Evolutionary conservation across 2,888 invertebrate genomes (phyloP), one percentile per base, ranked within the genome.

Genomic region (Hemaris fuciformis): DNA sequence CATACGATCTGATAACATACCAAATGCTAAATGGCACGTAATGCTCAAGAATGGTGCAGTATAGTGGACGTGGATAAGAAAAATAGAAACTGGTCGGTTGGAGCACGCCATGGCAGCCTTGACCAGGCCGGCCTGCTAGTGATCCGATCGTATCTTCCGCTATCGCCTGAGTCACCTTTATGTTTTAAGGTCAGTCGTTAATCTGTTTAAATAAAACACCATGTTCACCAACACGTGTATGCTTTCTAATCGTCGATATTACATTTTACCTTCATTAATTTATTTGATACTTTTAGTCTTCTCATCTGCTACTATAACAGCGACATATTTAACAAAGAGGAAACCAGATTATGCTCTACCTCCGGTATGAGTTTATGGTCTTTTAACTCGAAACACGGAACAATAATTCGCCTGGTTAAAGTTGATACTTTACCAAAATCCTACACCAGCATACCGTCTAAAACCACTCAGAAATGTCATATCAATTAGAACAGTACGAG

Each of bases 11-110:
- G 91, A 91, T 91, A 90, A 89, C 81, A 79, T 60, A 76, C 71
- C 69, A 76, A 89, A 85, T 84, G 80, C 82, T 85, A 87, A 85
- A 89, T 89, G 84, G 89, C 88, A 88, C 85, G 87, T 90, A 86
- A 88, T 81, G 84, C 87, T 84, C 80, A 84, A 83, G 83, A 83
- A 80, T 77, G 78, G 80, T 77, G 79, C 73, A 72, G 68, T 60
- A 66, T 69, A 67, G 73, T 74, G 71, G 53, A 53, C 15, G 76
- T 73, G 79, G 84, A 82, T 81, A 81, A 81, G 79, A 72, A 81
- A 73, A 75, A 53, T 65, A 79, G 80, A 82, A 78, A 64, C 62
- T 72, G 69, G 77, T 79, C 80, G 81, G 76, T 75, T 74, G 66
- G 64, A 71, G 68, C 62, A 71, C 65, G 66, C 64, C 72, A 69